Conservation (phyloP, 2,888 invertebrate species). For the Drosophila silvestris region DNA sequence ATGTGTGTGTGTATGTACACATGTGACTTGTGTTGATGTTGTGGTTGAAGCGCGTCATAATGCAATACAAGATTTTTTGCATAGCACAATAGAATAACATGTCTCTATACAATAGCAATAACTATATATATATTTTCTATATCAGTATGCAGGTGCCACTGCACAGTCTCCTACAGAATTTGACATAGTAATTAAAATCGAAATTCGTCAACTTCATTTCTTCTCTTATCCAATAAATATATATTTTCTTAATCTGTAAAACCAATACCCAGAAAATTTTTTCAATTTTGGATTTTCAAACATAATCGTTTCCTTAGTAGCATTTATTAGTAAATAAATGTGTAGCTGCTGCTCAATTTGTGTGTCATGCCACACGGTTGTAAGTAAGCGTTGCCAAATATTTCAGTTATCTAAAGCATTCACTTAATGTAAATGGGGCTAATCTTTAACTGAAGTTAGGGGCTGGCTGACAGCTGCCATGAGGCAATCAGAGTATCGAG, state of each 20-base stretch:
- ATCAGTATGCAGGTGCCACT: neutral
- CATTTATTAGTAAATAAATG: neutral
- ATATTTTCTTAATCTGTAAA: neutral
- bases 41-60: slow-evolving; percentile 29
- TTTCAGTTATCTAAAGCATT: neutral
- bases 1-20: neutral
- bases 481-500: neutral
- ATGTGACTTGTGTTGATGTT: slow-evolving; percentile 21
- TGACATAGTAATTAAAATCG: neutral
- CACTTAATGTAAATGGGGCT: neutral
- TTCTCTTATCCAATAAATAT: neutral
- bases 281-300: neutral
- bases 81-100: neutral
- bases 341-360: neutral
- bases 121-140: neutral
- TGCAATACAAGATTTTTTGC: slow-evolving; percentile 1
- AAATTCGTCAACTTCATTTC: neutral
- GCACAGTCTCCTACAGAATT: neutral
- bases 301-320: neutral
- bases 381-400: neutral
- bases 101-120: neutral
- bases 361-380: neutral
- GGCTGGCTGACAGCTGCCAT: neutral
- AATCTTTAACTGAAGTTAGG: neutral
- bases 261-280: neutral